Evolutionary conservation across 2,113 vertebrate genomes (phyloP).

Genomic region (Sardina pilchardus): DNA sequence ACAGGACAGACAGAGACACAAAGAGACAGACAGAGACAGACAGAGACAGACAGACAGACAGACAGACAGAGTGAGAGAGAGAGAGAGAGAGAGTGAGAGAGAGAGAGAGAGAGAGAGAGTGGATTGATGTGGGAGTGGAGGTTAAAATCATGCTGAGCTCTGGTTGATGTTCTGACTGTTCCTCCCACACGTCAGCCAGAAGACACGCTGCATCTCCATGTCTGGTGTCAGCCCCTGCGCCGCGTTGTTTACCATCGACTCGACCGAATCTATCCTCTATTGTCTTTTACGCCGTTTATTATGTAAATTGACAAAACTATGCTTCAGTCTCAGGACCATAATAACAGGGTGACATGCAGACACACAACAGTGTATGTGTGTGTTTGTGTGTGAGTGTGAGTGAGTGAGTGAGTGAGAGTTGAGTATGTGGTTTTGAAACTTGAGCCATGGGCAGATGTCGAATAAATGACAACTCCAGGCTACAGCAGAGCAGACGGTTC

Average conservation of each 20-base stretch:
- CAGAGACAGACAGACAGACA: slow-evolving; percentile 6
- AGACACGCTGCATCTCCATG: neutral
- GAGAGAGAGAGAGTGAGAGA: no score
- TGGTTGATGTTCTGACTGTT: neutral
- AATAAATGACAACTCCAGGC: neutral
- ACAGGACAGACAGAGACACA: slow-evolving; percentile 24
- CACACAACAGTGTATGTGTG: neutral
- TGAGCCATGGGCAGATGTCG: neutral
- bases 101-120: neutral
- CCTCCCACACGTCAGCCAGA: neutral
- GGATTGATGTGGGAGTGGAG: neutral
- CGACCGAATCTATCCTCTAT: neutral
- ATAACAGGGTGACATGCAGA: neutral
- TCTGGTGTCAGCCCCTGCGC: neutral
- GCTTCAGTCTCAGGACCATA: neutral
- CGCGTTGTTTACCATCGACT: neutral
- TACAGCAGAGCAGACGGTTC: neutral
- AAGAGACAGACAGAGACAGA: neutral
- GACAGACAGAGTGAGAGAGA: slow-evolving; percentile 11
- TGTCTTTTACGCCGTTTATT: neutral
- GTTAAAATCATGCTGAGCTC: neutral
- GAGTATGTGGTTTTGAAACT: neutral
- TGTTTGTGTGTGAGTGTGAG: neutral
- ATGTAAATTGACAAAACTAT: neutral
- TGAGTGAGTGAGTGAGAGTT: neutral